Evolutionary conservation across 2,888 invertebrate species (phyloP).

Genomic region (Noctua fimbriata): DNA sequence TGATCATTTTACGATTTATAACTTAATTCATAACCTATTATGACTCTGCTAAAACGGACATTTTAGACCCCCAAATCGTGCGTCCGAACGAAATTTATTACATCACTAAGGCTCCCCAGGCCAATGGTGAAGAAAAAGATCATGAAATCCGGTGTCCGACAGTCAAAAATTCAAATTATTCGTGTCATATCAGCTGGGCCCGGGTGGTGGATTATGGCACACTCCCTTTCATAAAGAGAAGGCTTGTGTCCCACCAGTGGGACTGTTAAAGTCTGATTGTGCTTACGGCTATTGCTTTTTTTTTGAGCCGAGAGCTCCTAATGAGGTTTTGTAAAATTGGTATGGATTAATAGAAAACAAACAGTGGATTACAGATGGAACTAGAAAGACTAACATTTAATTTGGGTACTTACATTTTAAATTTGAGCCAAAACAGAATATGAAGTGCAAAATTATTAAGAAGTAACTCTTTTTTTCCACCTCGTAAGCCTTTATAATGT

Average conservation of each 20-base stretch:
- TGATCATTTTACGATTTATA: no score
- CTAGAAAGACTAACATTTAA: not conserved
- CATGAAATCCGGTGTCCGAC: not conserved
- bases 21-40: no score
- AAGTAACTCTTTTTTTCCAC: not conserved
- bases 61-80: not conserved
- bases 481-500: constrained; percentile 14
- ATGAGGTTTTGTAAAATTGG: no score
- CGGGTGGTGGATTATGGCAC: not conserved
- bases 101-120: not conserved
- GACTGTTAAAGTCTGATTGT: not conserved
- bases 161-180: not conserved
- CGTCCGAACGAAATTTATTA: not conserved
- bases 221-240: not conserved
- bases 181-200: not conserved
- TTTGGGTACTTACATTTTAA: not conserved
- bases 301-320: not conserved
- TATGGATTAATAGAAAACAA: not conserved
- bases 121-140: not conserved
- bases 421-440: not conserved
- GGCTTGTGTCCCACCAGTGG: not conserved
- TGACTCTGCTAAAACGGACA: no score
- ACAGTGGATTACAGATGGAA: not conserved
- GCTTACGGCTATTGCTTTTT: not conserved
- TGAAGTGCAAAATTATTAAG: not conserved